Evolutionary conservation across 2,888 invertebrate species (phyloP).

Genomic region (Morpho helenor): DNA sequence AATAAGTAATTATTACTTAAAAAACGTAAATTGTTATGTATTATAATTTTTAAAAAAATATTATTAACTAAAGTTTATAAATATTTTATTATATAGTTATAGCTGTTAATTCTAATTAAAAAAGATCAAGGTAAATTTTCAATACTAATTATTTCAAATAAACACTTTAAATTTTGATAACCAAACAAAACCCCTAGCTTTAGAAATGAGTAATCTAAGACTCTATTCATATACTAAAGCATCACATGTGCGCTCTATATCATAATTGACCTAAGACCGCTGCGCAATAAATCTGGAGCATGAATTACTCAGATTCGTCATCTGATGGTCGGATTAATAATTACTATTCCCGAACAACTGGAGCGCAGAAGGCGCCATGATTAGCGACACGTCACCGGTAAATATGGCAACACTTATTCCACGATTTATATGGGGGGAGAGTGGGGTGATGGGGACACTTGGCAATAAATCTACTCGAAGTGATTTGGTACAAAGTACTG

Average conservation of each 20-base stretch:
- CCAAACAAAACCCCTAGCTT: too few species aligned
- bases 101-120: too few species aligned
- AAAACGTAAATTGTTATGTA: too few species aligned
- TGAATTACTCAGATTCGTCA: conserved; percentile 74
- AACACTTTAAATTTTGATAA: too few species aligned
- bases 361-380: conserved; percentile 66
- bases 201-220: too few species aligned
- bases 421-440: conserved; percentile 70
- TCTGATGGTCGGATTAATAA: conserved; percentile 67
- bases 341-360: conserved; percentile 63
- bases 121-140: too few species aligned
- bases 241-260: conserved; percentile 29
- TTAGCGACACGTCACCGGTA: conserved; percentile 75
- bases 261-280: conserved; percentile 46
- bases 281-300: conserved; percentile 61
- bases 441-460: conserved; percentile 64
- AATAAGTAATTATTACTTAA: too few species aligned
- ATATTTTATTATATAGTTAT: background rate
- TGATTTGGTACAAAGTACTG: conserved; percentile 77
- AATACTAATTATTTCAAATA: too few species aligned
- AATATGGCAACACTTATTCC: conserved; percentile 78
- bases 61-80: background rate
- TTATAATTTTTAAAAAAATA: too few species aligned
- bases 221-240: conserved; percentile 17
- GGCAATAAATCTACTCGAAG: conserved; percentile 73